Evolutionary conservation across 2,113 vertebrate species (phyloP).

Genomic region (Hippocampus zosterae): DNA sequence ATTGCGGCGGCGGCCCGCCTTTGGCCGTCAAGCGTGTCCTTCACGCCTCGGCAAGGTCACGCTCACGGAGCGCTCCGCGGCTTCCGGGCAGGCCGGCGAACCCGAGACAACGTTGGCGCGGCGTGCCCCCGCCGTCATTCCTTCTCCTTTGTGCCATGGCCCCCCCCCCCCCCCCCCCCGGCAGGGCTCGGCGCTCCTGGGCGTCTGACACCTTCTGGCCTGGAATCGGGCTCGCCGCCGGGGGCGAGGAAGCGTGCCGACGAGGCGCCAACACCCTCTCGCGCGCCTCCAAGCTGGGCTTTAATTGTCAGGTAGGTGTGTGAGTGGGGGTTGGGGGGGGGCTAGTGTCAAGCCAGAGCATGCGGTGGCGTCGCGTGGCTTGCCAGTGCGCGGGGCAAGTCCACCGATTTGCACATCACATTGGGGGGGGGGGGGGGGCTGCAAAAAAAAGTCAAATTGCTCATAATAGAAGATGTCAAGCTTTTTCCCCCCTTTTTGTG

Average conservation of each 20-base stretch:
- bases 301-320: constrained; percentile 64
- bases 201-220: constrained; percentile 73
- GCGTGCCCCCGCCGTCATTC: constrained; percentile 49
- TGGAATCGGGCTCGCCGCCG: constrained; percentile 45
- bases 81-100: constrained; percentile 47
- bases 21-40: constrained; percentile 22
- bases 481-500: too few species aligned
- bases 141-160: constrained; percentile 40
- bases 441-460: too few species aligned
- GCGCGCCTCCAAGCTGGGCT: constrained; percentile 52
- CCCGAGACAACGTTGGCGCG: constrained; percentile 55
- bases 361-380: background rate
- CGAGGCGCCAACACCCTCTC: constrained; percentile 70
- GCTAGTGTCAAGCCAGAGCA: background rate
- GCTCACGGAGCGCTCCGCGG: constrained; percentile 49
- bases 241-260: constrained; percentile 44
- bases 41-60: constrained; percentile 49
- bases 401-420: background rate
- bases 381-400: too few species aligned
- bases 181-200: constrained; percentile 46
- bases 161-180: constrained; percentile 56
- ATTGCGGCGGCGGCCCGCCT: background rate
- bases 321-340: background rate
- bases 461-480: too few species aligned
- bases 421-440: too few species aligned